Conservation (phyloP, 1,140 invertebrate species). For the Apis laboriosa region DNA sequence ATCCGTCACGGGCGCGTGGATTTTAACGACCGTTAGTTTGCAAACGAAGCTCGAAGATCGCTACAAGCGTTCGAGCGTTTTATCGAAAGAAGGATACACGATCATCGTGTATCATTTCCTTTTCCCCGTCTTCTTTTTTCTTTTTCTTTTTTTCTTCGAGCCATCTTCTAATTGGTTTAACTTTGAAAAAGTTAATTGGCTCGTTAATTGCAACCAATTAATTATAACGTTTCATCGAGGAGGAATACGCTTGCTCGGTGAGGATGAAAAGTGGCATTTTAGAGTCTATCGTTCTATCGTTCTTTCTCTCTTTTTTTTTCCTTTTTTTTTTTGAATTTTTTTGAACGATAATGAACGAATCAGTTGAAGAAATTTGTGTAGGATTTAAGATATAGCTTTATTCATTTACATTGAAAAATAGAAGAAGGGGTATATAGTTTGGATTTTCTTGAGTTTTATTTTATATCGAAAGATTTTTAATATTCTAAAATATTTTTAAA, state of each 20-base stretch:
- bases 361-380: background rate
- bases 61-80: background rate
- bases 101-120: background rate
- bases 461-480: too few relatives aligned
- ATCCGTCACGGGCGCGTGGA: conserved; percentile 28
- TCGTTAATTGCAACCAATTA: conserved; percentile 5
- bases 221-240: background rate
- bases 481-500: background rate
- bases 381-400: background rate
- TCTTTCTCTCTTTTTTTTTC: background rate
- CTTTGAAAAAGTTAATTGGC: conserved; percentile 19
- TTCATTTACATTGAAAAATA: background rate
- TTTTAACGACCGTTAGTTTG: conserved; percentile 45
- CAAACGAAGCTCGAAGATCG: conserved; percentile 26
- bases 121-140: background rate
- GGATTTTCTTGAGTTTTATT: too few relatives aligned
- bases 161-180: background rate
- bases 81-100: background rate
- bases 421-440: background rate
- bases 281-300: too few relatives aligned
- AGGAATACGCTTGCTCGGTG: background rate
- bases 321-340: background rate
- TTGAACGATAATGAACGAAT: background rate
- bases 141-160: background rate
- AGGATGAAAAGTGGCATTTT: conserved; percentile 7